Base-by-base conservation (phyloP, 2,888 invertebrate species). In the Phlogophora meticulosa region DNA sequence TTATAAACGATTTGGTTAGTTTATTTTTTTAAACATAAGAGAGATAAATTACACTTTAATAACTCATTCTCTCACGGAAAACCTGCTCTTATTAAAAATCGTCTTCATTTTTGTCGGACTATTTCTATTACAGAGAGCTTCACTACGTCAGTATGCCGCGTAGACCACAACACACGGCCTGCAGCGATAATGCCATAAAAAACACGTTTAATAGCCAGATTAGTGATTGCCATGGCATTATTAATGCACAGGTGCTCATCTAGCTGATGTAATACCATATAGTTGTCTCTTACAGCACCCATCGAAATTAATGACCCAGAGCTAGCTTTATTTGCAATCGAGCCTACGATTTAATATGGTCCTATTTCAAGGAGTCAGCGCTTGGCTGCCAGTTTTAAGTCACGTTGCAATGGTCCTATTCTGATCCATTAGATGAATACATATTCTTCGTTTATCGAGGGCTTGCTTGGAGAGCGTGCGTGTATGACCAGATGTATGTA, bases 201-300 rank as follows among this genome's bases (percentile, higher is more conserved):
- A 76, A 63, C 42, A 45, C 55, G 38, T 66, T 72, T 78, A 52
- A 72, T 62, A 17, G 34, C 9, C 42, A 51, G 65, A 77, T 77
- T 72, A 72, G 57, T 59, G 38, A 72, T 72, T 40, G 43, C 53
- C 17, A 51, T 59, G 40, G 51, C 32, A 38, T 62, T 66, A 78
- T 55, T 46, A 75, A 38, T 36, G 51, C 32, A 36, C 22, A 28
- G 38, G 46, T 55, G 51, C 49, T 9, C 55, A 66, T 46, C 38
- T 46, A 4, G 15, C 53, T 55, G 55, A 72, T 11, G 38, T 75
- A 77, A 75, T 77, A 1, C 42, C 55, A 72, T 65, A 24, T 36
- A 72, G 52, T 55, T 53, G 43, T 28, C n/a, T 59, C 17, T 22
- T 45, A 36, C 9, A 46, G 43, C 55, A 53, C 28, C 36, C 17